phyloP scores from a whole-genome alignment of 2,113 vertebrate genomes.

The Tragelaphus imberbis region DNA sequence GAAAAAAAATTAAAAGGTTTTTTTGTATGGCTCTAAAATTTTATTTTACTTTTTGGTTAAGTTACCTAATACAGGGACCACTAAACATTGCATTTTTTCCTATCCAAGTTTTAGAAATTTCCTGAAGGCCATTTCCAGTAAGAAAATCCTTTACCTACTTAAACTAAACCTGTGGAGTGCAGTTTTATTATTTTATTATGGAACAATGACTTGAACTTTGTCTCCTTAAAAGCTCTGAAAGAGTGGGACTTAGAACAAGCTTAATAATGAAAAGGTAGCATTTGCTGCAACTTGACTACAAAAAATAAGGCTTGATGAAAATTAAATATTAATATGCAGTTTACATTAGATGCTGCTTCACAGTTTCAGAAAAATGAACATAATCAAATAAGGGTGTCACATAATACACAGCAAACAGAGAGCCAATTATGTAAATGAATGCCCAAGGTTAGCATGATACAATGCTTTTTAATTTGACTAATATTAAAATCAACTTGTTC shows the following conservation, averaged over 20 bases:
- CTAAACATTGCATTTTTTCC: not conserved
- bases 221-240: conserved; percentile 5
- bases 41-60: not conserved
- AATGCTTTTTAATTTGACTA: conserved; percentile 77
- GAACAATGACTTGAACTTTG: not conserved
- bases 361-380: conserved; percentile 47
- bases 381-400: conserved; percentile 67
- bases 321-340: conserved; percentile 58
- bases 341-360: conserved; percentile 51
- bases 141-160: not conserved
- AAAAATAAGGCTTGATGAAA: conserved; percentile 48
- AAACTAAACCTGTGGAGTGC: not conserved
- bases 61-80: not conserved
- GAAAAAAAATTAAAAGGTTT: not conserved
- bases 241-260: not conserved
- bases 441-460: conserved; percentile 65
- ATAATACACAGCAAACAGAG: conserved; percentile 60
- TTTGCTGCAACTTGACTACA: conserved; percentile 26
- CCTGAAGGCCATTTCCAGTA: not conserved
- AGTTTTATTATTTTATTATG: not conserved
- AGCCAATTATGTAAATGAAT: conserved; percentile 73
- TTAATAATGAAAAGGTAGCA: conserved; percentile 45
- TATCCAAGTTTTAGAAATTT: not conserved
- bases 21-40: not conserved
- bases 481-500: conserved; percentile 73